phyloP scores from a whole-genome alignment of 1,140 invertebrate species.

The Araneus ventricosus region DNA sequence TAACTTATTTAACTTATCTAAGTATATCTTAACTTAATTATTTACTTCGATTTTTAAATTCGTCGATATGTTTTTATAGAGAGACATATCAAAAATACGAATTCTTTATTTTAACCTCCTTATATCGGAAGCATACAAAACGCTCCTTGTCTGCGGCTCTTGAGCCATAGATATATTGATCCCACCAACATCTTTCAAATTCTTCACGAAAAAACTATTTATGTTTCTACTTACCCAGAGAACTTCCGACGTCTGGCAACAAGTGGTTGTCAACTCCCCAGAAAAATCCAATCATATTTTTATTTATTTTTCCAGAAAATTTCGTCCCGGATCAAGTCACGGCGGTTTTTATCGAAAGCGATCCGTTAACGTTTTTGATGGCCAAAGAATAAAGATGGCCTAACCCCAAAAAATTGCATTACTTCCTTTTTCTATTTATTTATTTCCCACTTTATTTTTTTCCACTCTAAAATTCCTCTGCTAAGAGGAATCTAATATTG shows the following conservation, averaged over 20 bases:
- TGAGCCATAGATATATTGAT: too few relatives aligned
- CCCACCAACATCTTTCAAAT: too few relatives aligned
- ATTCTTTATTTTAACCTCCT: too few relatives aligned
- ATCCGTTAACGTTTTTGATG: slow-evolving; percentile 25
- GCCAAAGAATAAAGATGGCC: neutral
- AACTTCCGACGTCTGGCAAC: neutral
- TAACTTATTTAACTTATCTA: too few relatives aligned
- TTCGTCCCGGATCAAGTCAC: neutral
- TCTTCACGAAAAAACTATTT: too few relatives aligned
- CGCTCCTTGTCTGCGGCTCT: too few relatives aligned
- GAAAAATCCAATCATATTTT: neutral
- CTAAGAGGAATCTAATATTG: neutral
- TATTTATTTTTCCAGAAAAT: neutral
- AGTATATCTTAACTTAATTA: too few relatives aligned
- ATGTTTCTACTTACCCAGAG: neutral
- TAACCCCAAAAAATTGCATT: neutral
- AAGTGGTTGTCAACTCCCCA: neutral
- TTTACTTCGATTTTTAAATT: too few relatives aligned
- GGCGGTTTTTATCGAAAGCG: neutral
- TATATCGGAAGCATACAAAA: too few relatives aligned
- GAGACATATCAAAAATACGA: too few relatives aligned
- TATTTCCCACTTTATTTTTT: neutral
- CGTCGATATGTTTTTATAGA: too few relatives aligned
- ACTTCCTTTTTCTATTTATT: neutral
- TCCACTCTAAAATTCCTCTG: neutral